Base-by-base conservation (phyloP, 2,888 invertebrate species). In the Nematopogon swammerdamellus region DNA sequence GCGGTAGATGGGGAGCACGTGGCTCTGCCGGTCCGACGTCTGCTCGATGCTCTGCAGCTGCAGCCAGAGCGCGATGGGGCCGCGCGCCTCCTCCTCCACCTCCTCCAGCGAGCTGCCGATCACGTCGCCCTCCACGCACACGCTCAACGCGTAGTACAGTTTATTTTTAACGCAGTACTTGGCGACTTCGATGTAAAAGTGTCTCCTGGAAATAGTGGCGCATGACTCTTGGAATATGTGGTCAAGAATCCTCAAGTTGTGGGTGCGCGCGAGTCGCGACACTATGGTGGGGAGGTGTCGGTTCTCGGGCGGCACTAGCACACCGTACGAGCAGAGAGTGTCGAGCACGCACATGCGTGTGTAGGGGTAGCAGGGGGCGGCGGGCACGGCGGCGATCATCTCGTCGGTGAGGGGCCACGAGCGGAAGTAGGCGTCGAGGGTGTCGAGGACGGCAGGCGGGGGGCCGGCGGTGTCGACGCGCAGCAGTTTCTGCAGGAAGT, bases 281-380 rank as follows among this genome's bases (percentile, higher is more conserved):
- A 91, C 67, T 46, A 87, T 79, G 58, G 72, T 67, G 54, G 77
- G 68, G 30, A 87, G 63, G 61, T 85, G 70, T 11, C 67, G 66
- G 25, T 69, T 68, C 62, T 91, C 90, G 49, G 72, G 69, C 14
- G 77, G 68, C 52, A 81, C 80, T 49, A 89, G 85, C 57, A 87
- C 76, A 1, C 89, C 89, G 57, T 84, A 86, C 48, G 82, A 80
- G 51, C 80, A 74, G 3, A 88, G 63, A 50, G 84, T 82, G 59
- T 86, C 84, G 54, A 85, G 81, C 54, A 85, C 71, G 54, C 80
- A 72, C 62, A 85, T 72, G 63, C 80, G 79, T 1, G 82, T 75
- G 50, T 81, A 74, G 49, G 67, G 63, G 58, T 76, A 79, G 55
- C 82, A 82, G 53, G 71, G 65, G 50, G 76, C 74, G 18, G 65